A percentile compares a stretch with the other conserved stretches of the same genome.
Evolutionary conservation across 1,140 invertebrate genomes (phyloP).

Genomic region (Zaprionus africanus): DNA sequence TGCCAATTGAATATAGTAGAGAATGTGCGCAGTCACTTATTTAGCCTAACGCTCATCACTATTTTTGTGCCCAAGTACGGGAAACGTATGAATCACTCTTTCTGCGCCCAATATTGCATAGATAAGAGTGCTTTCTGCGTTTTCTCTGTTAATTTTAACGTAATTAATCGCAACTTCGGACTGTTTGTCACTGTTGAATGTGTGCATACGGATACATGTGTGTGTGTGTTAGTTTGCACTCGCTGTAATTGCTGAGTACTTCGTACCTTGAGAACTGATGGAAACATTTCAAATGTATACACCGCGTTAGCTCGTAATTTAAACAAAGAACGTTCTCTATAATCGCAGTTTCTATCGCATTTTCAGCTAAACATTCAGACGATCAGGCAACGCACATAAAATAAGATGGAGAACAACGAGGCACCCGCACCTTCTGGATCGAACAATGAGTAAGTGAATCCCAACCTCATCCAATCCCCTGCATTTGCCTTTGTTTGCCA

Average conservation of each 20-base stretch:
- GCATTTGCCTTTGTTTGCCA: not conserved
- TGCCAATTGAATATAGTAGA: not conserved
- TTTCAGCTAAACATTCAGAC: conserved; percentile 15
- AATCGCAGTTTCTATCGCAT: conserved; percentile 4
- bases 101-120: conserved; percentile 43
- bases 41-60: conserved; percentile 23
- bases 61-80: conserved; percentile 38
- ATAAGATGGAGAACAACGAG: conserved; percentile 72
- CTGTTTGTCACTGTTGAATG: not conserved
- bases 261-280: conserved; percentile 21
- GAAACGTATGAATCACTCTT: conserved; percentile 42
- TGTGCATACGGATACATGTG: not conserved
- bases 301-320: not conserved
- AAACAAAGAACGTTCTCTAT: conserved; percentile 31
- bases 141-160: conserved; percentile 34
- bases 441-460: conserved; percentile 72
- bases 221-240: conserved; percentile 1
- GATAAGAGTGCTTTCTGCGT: conserved; percentile 59
- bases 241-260: conserved; percentile 21
- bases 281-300: conserved; percentile 34
- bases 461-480: not conserved
- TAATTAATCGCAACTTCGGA: conserved; percentile 35
- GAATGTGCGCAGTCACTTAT: conserved; percentile 21
- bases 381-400: conserved; percentile 27
- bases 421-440: conserved; percentile 68